A percentile compares a stretch with the other conserved stretches of the same genome.
phyloP scores from a whole-genome alignment of 2,797 vertebrate species.

The Cyprinodon diabolis region DNA sequence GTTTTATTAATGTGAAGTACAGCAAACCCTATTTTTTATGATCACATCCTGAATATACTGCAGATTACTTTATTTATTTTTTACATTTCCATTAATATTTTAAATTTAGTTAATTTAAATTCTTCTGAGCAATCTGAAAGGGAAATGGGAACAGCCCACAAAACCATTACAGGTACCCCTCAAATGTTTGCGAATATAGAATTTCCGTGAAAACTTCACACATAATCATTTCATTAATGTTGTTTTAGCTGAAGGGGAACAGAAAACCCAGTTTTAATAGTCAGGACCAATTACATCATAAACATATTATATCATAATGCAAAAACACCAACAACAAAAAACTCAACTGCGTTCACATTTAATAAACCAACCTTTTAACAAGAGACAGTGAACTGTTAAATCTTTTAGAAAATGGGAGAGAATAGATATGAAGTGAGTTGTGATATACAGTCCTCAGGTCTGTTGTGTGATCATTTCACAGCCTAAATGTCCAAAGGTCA shows the following conservation, averaged over 20 bases:
- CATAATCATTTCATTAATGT: background rate
- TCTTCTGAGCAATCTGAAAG: background rate
- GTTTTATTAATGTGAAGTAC: too few relatives aligned
- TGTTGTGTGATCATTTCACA: constrained; percentile 68
- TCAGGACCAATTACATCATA: background rate
- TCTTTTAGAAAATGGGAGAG: background rate
- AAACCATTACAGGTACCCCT: background rate
- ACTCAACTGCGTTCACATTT: background rate
- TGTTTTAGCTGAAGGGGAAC: background rate
- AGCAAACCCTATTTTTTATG: background rate
- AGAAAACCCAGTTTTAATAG: background rate
- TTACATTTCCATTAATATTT: background rate
- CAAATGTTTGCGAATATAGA: background rate
- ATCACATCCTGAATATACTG: background rate
- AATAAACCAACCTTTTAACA: constrained; percentile 5
- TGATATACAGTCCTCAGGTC: constrained; percentile 47
- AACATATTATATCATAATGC: background rate
- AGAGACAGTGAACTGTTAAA: background rate
- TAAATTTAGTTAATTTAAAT: background rate
- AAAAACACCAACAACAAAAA: background rate
- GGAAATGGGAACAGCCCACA: background rate
- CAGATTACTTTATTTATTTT: too few relatives aligned
- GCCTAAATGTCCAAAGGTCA: constrained; percentile 75
- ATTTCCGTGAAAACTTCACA: background rate
- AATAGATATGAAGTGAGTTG: constrained; percentile 31